Base-by-base conservation (phyloP, 2,888 invertebrate species). In the Dasypogon diadema region DNA sequence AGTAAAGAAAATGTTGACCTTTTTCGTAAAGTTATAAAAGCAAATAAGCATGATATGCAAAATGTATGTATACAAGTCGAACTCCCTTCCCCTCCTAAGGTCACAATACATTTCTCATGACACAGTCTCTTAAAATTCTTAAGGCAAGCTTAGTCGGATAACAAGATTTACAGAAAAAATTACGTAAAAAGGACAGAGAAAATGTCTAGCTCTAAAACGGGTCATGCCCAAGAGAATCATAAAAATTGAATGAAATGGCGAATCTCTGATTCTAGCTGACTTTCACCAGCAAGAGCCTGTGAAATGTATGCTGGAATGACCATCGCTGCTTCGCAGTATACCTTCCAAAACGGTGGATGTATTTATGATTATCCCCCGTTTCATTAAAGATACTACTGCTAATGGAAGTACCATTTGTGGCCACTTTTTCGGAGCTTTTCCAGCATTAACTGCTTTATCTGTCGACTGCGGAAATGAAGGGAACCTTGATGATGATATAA, bases 341-440 rank as follows among this genome's bases (percentile, higher is more conserved):
- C 21, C 6, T 12, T 6, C 6, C 60, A 37, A 60, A 60, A 60
- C 37, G 34, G 37, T 37, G 60, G 37, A 37, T 34, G 37, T 37
- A 60, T 60, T 60, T 60, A 60, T 60, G 60, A 60, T 60, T 37
- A 42, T 60, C 18, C 21, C 37, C 21, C 60, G 37, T 60, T 60
- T 60, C 60, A 34, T 60, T 60, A 60, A 60, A 60, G 60, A 60
- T 34, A 34, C 34, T 60, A 12, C 42, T 37, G 60, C 60, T 60
- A 60, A 60, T 60, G 60, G 60, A 60, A 60, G 60, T 34, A 60
- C 60, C 60, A 60, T 60, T 60, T 60, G 60, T 37, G 60, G 60
- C 60, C 22, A 60, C 21, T 60, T 60, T 37, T 2, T 3, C 37
- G 1, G 60, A 34, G 37, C 21, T 42, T 60, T 18, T 42, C 10